These are phyloP conservation scores for Poicephalus gulielmi DNA, from an alignment of 2,113 vertebrate species.

Conservation along the genomic window DNA sequence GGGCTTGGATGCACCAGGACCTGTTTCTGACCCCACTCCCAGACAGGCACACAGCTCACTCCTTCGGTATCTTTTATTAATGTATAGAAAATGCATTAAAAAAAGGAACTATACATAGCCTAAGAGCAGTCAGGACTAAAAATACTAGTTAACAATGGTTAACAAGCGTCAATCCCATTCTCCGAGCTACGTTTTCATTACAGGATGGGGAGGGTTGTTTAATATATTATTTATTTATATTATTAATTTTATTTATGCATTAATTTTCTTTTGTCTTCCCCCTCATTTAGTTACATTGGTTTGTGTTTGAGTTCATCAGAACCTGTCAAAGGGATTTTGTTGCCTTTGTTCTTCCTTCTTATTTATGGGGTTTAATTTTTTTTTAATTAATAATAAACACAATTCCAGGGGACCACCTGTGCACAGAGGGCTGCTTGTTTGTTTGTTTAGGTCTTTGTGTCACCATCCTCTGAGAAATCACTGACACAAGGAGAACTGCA, in stretches of 20 bases:
- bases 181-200: slow-evolving; percentile 72
- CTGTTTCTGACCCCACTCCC: not conserved
- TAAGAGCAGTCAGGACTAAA: slow-evolving; percentile 90
- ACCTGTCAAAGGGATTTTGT: not conserved
- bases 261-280: slow-evolving; percentile 1
- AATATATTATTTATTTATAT: slow-evolving; percentile 67
- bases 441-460: not conserved
- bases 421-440: not conserved
- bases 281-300: not conserved
- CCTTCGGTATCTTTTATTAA: slow-evolving; percentile 97
- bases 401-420: slow-evolving; percentile 33
- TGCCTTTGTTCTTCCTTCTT: not conserved
- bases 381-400: not conserved
- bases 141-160: slow-evolving; percentile 91
- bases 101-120: slow-evolving; percentile 97
- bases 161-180: slow-evolving; percentile 80
- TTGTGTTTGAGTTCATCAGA: slow-evolving; percentile 12
- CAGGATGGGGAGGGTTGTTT: not conserved
- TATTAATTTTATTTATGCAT: slow-evolving; percentile 43
- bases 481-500: not conserved
- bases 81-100: slow-evolving; percentile 99
- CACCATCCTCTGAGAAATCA: slow-evolving; percentile 47
- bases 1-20: not conserved
- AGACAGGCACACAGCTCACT: not conserved
- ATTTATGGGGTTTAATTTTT: not conserved